phyloP scores from a whole-genome alignment of 2,113 vertebrate genomes.

The Tautogolabrus adspersus region DNA sequence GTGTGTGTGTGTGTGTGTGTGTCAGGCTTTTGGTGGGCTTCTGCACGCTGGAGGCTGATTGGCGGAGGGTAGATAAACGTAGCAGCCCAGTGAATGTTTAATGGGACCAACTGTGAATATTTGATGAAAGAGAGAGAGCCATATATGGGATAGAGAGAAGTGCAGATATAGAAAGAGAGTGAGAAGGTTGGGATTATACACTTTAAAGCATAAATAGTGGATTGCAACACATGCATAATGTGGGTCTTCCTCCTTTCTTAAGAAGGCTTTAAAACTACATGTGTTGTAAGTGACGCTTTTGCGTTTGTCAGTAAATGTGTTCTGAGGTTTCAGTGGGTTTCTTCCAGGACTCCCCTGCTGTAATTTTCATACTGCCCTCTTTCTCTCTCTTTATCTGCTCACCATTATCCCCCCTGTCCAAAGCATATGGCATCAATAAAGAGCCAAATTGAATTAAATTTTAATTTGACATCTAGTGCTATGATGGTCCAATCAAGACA shows the following conservation, averaged over 20 bases:
- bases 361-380: conserved; percentile 40
- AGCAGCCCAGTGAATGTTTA: conserved; percentile 81
- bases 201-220: conserved; percentile 17
- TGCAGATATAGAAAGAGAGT: conserved; percentile 51
- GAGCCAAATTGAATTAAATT: conserved; percentile 56
- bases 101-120: conserved; percentile 84
- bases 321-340: conserved; percentile 8
- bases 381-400: conserved; percentile 39
- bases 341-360: conserved; percentile 32
- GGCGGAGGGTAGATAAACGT: conserved; percentile 77
- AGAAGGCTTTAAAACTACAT: conserved; percentile 5
- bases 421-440: conserved; percentile 54
- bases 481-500: background rate
- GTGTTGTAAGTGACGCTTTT: conserved; percentile 5
- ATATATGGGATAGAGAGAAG: conserved; percentile 53
- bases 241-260: conserved; percentile 24
- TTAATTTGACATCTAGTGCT: conserved; percentile 43
- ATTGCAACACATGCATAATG: background rate
- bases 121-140: conserved; percentile 75
- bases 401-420: conserved; percentile 29
- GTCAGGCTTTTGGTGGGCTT: conserved; percentile 65
- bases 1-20: conserved; percentile 21
- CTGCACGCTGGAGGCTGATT: conserved; percentile 74
- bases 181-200: conserved; percentile 14
- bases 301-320: conserved; percentile 8